Conservation (phyloP, 2,888 invertebrate species). For the Yponomeuta cagnagella region DNA sequence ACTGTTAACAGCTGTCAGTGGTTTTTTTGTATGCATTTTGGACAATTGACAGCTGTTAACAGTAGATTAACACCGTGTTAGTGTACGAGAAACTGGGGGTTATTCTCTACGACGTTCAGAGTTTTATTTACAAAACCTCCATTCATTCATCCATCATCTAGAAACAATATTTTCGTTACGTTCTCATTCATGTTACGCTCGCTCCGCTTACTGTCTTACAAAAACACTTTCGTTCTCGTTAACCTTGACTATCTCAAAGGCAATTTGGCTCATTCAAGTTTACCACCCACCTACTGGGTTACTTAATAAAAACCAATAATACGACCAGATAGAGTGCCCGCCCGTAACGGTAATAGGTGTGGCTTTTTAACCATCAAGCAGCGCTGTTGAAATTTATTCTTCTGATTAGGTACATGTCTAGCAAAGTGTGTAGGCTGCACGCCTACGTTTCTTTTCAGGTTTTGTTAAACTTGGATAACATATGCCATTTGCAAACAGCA, state of each 20-base stretch:
- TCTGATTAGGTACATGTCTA: not conserved
- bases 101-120: too few relatives aligned
- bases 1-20: too few relatives aligned
- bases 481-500: too few relatives aligned
- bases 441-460: not conserved
- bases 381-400: not conserved
- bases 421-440: not conserved
- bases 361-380: not conserved
- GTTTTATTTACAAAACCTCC: not conserved
- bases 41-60: too few relatives aligned
- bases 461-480: not conserved
- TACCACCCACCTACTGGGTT: not conserved
- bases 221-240: not conserved
- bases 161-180: not conserved
- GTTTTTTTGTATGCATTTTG: too few relatives aligned
- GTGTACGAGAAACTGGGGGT: too few relatives aligned
- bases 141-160: not conserved
- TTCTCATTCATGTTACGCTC: not conserved
- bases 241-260: not conserved
- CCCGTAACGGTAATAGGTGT: constrained; percentile 1
- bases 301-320: constrained; percentile 2
- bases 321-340: not conserved
- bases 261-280: not conserved
- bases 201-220: not conserved
- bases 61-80: too few relatives aligned